These are phyloP conservation scores for Whitmania pigra DNA, from an alignment of 1,140 invertebrate genomes.

Conservation along the genomic window DNA sequence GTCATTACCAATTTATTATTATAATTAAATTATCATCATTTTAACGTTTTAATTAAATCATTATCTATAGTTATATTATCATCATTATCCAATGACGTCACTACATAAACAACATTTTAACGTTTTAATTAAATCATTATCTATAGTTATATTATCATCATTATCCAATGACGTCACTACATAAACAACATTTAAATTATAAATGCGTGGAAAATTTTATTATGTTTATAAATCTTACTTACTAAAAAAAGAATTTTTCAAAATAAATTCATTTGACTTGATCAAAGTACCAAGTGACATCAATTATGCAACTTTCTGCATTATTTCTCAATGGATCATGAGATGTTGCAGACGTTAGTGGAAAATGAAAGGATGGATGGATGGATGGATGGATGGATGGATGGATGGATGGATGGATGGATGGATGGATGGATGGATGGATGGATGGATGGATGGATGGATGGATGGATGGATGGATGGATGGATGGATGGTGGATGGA, in stretches of 20 bases:
- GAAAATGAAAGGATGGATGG: neutral
- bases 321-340: neutral
- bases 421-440: conserved; percentile 4
- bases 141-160: too few relatives aligned
- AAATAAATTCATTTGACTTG: neutral
- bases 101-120: neutral
- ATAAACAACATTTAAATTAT: neutral
- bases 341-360: neutral
- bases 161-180: neutral
- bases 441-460: conserved; percentile 4
- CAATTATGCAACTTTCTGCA: neutral
- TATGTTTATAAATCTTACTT: neutral
- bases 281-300: neutral
- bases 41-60: too few relatives aligned
- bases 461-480: conserved; percentile 7
- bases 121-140: too few relatives aligned
- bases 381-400: neutral
- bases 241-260: neutral
- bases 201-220: neutral
- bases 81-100: neutral
- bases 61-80: too few relatives aligned
- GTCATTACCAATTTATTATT: neutral
- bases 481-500: conserved; percentile 7
- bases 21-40: too few relatives aligned
- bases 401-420: neutral